Conservation (phyloP, 2,797 vertebrate genomes). For the Hozukius guyotensis region DNA sequence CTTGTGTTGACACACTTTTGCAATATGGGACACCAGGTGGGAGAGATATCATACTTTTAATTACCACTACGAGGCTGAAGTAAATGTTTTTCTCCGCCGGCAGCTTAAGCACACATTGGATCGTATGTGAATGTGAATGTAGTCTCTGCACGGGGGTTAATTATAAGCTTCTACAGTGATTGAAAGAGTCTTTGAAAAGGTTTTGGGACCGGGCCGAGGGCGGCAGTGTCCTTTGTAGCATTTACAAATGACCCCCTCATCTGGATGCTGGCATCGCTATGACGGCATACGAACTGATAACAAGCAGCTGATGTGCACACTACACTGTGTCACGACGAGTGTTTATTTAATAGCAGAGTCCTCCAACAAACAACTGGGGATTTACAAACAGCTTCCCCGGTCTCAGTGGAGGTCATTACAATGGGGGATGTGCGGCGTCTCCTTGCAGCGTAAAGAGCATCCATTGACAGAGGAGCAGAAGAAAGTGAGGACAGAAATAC, state of each 20-base stretch:
- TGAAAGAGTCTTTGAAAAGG: constrained; percentile 47
- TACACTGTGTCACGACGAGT: constrained; percentile 41
- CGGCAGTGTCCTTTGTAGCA: constrained; percentile 36
- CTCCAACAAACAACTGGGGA: constrained; percentile 69
- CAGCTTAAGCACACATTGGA: constrained; percentile 18
- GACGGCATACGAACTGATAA: constrained; percentile 40
- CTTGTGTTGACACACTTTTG: constrained; percentile 55
- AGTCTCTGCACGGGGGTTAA: constrained; percentile 28
- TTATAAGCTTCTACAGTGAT: constrained; percentile 41
- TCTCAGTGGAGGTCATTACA: constrained; percentile 84
- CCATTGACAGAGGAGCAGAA: constrained; percentile 38
- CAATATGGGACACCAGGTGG: constrained; percentile 56
- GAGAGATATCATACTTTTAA: constrained; percentile 43
- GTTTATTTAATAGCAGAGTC: constrained; percentile 61
- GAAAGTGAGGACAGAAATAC: constrained; percentile 16
- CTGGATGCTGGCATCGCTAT: constrained; percentile 40
- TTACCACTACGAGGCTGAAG: constrained; percentile 14
- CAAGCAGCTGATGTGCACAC: constrained; percentile 55
- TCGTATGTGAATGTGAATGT: constrained; percentile 22
- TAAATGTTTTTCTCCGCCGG: constrained; percentile 19
- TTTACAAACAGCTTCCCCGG: constrained; percentile 63
- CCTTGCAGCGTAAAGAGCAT: constrained; percentile 15
- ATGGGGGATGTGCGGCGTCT: constrained; percentile 47
- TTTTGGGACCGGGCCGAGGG: constrained; percentile 12
- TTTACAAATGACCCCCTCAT: constrained; percentile 66